These are phyloP conservation scores for Theretra japonica DNA, from an alignment of 2,888 invertebrate species.

Conservation along the genomic window DNA sequence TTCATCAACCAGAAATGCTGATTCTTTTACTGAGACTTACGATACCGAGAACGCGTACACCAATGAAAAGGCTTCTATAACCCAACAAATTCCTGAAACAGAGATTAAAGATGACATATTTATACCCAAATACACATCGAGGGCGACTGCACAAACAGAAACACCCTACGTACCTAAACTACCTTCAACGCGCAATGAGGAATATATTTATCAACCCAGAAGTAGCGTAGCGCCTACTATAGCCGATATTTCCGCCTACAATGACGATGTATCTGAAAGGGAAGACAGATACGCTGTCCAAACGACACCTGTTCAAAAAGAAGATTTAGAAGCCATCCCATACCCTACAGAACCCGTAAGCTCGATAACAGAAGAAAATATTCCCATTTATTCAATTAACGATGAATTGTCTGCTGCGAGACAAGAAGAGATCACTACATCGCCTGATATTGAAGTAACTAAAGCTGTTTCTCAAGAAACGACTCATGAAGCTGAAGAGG, in stretches of 20 bases:
- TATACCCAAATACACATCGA: conserved; percentile 51
- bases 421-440: conserved; percentile 55
- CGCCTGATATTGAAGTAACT: conserved; percentile 50
- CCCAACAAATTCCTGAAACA: conserved; percentile 55
- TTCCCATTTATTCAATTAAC: conserved; percentile 53
- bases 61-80: conserved; percentile 68
- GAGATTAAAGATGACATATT: conserved; percentile 55
- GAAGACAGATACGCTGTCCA: conserved; percentile 56
- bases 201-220: conserved; percentile 59
- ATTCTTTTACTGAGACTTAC: conserved; percentile 55
- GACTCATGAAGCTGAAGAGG: conserved; percentile 46
- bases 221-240: conserved; percentile 62
- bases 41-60: conserved; percentile 78
- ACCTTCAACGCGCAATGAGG: conserved; percentile 57
- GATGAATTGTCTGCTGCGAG: conserved; percentile 55
- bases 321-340: conserved; percentile 53
- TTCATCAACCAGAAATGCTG: conserved; percentile 54
- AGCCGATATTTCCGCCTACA: conserved; percentile 47
- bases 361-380: conserved; percentile 58
- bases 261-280: conserved; percentile 55
- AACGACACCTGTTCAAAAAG: conserved; percentile 56
- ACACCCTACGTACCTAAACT: conserved; percentile 58
- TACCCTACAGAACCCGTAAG: conserved; percentile 57
- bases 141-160: conserved; percentile 59
- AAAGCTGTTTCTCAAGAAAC: conserved; percentile 41